phyloP scores from a whole-genome alignment of 2,797 vertebrate species.

The Hephaestus fuliginosus region DNA sequence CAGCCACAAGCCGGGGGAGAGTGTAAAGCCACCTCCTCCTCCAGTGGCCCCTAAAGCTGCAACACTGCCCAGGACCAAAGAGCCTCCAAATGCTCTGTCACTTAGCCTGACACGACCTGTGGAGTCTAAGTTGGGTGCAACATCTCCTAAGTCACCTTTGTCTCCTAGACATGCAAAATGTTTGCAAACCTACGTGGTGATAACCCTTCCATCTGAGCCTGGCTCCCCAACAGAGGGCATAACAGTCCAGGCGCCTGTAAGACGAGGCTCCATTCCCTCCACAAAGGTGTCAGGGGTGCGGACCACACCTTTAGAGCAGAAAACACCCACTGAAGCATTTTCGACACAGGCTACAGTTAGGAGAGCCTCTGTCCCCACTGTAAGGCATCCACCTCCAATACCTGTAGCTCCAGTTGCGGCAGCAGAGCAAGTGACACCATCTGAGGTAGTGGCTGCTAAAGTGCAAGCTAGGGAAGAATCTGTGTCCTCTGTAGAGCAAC shows the following conservation, averaged over 20 bases:
- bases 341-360: slow-evolving; percentile 69
- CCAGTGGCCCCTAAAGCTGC: slow-evolving; percentile 82
- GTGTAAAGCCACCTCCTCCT: slow-evolving; percentile 90
- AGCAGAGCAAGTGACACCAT: slow-evolving; percentile 85
- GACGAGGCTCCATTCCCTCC: slow-evolving; percentile 82
- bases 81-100: slow-evolving; percentile 90
- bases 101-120: slow-evolving; percentile 90
- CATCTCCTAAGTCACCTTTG: slow-evolving; percentile 94
- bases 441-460: slow-evolving; percentile 60
- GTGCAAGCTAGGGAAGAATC: slow-evolving; percentile 60
- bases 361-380: slow-evolving; percentile 75
- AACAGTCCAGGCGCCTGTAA: slow-evolving; percentile 85
- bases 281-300: slow-evolving; percentile 81
- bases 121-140: slow-evolving; percentile 87
- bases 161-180: slow-evolving; percentile 93
- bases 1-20: slow-evolving; percentile 91
- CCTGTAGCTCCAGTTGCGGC: slow-evolving; percentile 29
- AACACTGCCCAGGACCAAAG: slow-evolving; percentile 87
- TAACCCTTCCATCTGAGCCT: slow-evolving; percentile 97
- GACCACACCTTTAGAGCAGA: slow-evolving; percentile 77
- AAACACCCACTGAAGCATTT: slow-evolving; percentile 74
- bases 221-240: slow-evolving; percentile 90
- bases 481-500: slow-evolving; percentile 56
- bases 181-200: slow-evolving; percentile 96
- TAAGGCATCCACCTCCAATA: slow-evolving; percentile 69